Conservation (phyloP, 2,113 vertebrate genomes). For the Mastomys coucha region DNA sequence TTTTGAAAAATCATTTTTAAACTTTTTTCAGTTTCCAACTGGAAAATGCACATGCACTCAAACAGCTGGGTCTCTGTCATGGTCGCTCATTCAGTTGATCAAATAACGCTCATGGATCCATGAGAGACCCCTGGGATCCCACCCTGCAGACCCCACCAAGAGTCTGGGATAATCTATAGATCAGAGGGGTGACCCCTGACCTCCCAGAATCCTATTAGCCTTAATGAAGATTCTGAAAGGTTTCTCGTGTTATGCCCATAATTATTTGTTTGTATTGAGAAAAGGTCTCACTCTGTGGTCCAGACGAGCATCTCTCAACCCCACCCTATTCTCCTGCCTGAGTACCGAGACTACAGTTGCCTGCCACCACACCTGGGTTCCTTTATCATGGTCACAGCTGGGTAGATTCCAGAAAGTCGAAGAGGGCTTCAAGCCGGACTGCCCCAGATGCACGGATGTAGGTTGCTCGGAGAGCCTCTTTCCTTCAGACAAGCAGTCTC, state of each 20-base stretch:
- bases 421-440: background rate
- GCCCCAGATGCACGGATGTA: fast-evolving
- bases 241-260: fast-evolving
- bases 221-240: background rate
- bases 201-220: background rate
- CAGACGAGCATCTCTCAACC: background rate
- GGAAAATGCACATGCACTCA: background rate
- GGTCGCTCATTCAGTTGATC: background rate
- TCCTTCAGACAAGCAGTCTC: background rate
- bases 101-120: background rate
- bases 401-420: background rate
- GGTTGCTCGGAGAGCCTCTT: background rate
- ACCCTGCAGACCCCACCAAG: background rate
- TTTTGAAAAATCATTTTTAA: constrained; percentile 17
- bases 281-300: background rate
- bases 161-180: background rate
- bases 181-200: background rate
- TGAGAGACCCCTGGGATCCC: background rate
- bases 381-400: background rate
- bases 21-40: background rate
- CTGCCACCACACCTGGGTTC: background rate
- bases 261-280: background rate
- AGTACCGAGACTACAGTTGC: too few species aligned
- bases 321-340: background rate
- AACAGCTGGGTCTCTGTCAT: background rate